Evolutionary conservation across 2,888 invertebrate genomes (phyloP).

Genomic region (Polydesmus complanatus): DNA sequence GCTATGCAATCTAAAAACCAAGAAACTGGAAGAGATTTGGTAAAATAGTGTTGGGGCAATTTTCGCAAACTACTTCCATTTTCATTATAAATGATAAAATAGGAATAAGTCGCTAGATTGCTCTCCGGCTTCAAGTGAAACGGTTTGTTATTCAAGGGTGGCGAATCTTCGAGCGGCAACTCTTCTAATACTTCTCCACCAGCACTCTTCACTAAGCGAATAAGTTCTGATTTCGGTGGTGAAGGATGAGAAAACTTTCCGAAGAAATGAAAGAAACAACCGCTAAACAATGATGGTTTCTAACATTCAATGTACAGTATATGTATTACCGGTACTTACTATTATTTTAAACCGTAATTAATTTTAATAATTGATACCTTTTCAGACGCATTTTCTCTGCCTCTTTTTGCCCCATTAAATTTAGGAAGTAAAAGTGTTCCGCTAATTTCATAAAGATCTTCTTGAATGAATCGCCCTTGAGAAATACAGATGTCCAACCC

Average conservation of each 20-base stretch:
- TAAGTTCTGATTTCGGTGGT: not conserved
- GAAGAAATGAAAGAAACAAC: not conserved
- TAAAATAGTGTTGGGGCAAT: not conserved
- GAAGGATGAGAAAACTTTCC: not conserved
- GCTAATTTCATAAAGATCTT: not conserved
- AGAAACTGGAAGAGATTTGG: not conserved
- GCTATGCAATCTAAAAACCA: not conserved
- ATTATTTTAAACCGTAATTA: not conserved
- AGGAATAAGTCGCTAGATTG: not conserved
- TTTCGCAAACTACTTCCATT: not conserved
- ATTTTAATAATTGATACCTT: not conserved
- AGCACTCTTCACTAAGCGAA: not conserved
- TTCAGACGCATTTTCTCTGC: not conserved
- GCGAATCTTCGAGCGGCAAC: not conserved
- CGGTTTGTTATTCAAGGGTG: not conserved
- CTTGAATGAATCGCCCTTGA: not conserved
- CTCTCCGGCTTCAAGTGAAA: not conserved
- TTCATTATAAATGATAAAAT: not conserved
- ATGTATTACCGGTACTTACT: too few species aligned
- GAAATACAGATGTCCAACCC: not conserved
- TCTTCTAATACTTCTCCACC: not conserved
- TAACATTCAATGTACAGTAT: not conserved
- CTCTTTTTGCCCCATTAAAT: not conserved
- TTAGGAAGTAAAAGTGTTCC: not conserved
- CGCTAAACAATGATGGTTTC: not conserved